phyloP scores from a whole-genome alignment of 1,140 invertebrate genomes.

The Tetranychus urticae region DNA sequence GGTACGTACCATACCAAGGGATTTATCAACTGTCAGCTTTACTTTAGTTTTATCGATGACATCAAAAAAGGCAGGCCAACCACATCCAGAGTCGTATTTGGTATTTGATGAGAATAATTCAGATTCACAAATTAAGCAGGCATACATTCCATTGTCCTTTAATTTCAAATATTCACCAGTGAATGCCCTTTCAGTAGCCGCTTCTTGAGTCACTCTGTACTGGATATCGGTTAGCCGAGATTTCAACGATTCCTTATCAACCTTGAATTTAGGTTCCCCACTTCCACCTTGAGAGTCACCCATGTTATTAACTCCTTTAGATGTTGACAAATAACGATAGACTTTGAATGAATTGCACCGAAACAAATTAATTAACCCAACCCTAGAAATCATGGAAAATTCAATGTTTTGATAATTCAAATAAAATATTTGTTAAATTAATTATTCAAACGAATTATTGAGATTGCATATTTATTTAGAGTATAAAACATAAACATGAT shows the following conservation, averaged over 20 bases:
- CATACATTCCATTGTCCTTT: slow-evolving; percentile 62
- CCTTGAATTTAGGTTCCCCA: neutral
- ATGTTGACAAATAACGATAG: too few species aligned
- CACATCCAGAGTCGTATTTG: slow-evolving; percentile 85
- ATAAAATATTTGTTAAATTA: too few species aligned
- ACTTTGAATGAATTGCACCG: too few species aligned
- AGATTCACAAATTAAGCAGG: slow-evolving; percentile 72
- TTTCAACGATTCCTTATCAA: slow-evolving; percentile 47
- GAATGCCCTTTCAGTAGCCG: slow-evolving; percentile 26
- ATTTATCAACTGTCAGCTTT: slow-evolving; percentile 59
- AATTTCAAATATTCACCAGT: slow-evolving; percentile 65
- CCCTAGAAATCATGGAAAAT: too few species aligned
- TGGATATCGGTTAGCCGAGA: slow-evolving; percentile 64
- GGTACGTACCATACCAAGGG: slow-evolving; percentile 41
- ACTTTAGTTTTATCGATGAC: slow-evolving; percentile 66
- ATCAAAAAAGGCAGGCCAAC: slow-evolving; percentile 96
- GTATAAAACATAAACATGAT: too few species aligned
- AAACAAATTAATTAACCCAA: too few species aligned
- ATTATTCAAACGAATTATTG: too few species aligned
- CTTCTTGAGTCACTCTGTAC: slow-evolving; percentile 85
- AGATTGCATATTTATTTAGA: too few species aligned
- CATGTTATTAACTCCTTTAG: neutral
- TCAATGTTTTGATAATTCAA: too few species aligned
- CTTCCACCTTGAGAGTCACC: neutral
- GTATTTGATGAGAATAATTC: slow-evolving; percentile 69